phyloP scores from a whole-genome alignment of 2,888 invertebrate genomes.

The Idaea dimidiata region DNA sequence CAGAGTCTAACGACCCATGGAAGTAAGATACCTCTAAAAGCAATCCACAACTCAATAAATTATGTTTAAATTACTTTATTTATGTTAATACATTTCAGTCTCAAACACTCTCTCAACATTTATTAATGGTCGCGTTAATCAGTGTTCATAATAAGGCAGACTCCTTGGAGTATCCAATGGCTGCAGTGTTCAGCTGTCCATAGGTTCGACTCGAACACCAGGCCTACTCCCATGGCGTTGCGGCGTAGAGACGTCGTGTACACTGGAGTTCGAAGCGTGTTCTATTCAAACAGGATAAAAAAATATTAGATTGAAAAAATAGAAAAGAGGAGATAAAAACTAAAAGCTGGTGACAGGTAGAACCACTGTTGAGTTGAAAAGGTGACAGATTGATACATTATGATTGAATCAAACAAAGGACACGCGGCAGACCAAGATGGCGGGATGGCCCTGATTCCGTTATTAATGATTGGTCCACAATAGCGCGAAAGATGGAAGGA shows the following conservation, averaged over 20 bases:
- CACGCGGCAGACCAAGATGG: too few species aligned
- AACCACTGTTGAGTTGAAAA: too few species aligned
- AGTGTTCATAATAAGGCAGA: conserved; percentile 92
- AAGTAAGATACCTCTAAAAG: too few species aligned
- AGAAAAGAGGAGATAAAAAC: background rate
- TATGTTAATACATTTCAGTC: background rate
- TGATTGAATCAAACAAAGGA: too few species aligned
- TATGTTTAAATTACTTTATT: background rate
- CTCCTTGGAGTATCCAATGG: conserved; percentile 95
- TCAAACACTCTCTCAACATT: background rate
- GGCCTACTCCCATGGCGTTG: conserved; percentile 94
- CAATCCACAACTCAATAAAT: background rate
- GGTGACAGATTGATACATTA: too few species aligned
- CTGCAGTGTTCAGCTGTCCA: conserved; percentile 90
- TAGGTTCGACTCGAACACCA: conserved; percentile 94
- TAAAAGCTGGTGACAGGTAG: background rate
- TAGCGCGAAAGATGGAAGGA: too few species aligned
- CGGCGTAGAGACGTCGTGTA: conserved; percentile 93
- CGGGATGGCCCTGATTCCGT: too few species aligned
- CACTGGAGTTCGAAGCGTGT: conserved; percentile 92
- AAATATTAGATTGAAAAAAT: background rate
- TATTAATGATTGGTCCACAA: too few species aligned
- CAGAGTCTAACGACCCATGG: too few species aligned
- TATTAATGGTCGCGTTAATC: conserved; percentile 70
- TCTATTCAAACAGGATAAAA: conserved; percentile 74